Conservation (phyloP, 2,797 vertebrate genomes). For the Oophaga sylvatica region DNA sequence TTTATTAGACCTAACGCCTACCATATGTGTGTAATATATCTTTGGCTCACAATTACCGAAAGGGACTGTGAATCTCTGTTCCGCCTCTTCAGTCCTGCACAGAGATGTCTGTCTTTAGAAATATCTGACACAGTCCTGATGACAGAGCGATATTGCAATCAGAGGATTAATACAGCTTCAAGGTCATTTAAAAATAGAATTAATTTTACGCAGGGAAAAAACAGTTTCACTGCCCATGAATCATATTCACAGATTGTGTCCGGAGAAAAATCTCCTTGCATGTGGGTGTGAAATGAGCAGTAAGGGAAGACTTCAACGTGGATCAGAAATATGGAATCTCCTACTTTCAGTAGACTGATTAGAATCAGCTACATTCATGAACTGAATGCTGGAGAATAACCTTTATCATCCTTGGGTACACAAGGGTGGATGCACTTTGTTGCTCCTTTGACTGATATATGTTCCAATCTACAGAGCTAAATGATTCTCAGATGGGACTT, state of each 20-base stretch:
- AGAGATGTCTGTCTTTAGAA: background rate
- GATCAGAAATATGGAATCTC: background rate
- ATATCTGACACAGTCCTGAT: background rate
- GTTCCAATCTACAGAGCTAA: background rate
- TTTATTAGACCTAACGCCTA: background rate
- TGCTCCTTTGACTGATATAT: conserved; percentile 3
- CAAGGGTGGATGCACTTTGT: background rate
- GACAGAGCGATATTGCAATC: conserved; percentile 1
- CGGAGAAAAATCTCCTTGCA: conserved; percentile 1
- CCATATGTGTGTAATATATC: background rate
- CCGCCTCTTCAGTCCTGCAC: background rate
- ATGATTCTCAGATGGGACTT: conserved; percentile 14
- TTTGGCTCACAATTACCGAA: background rate
- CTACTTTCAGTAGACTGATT: background rate
- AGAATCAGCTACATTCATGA: background rate
- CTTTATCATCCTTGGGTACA: conserved; percentile 11
- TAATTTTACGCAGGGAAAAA: background rate
- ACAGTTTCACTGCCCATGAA: background rate
- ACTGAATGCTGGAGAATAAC: background rate
- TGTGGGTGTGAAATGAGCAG: background rate
- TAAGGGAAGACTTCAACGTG: background rate
- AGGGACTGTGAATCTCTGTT: background rate
- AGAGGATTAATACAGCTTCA: background rate
- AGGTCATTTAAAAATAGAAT: conserved; percentile 7
- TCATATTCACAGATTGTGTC: conserved; percentile 1